Evolutionary conservation across 2,797 vertebrate species (phyloP), one percentile per base, ranked within the genome.

Genomic region (Psittacula derbiana): DNA sequence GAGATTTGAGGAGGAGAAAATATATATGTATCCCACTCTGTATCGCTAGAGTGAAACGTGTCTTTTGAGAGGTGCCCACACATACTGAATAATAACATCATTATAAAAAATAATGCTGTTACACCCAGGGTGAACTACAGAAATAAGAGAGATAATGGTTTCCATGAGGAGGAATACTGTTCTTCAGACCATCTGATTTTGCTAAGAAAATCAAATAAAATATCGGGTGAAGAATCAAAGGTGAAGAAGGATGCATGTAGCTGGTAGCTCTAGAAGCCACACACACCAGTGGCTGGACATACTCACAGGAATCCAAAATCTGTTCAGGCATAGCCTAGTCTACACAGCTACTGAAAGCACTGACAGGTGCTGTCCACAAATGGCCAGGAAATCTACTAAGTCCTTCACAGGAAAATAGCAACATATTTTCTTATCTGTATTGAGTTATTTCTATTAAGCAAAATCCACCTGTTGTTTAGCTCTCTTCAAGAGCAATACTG

Each of bases 201-300:
- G 4, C 12, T 3, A 46, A 52, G 36, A 44, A 83, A 90, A 66
- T 4, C 18, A 55, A 82, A 13, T 24, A 47, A 82, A 3, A 3
- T 72, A 6, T 65, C 20, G 27, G 10, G 5, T 72, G 38, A 80
- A 49, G 46, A 55, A 44, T 24, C 47, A 52, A 31, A 28, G 46
- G 3, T 40, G 27, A 36, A 53, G 20, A 16, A 61, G 15, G 5
- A 66, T 1, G 0, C 43, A 14, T 4, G 9, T 27, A 58, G 5
- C 30, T 33, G n/a, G 23, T 8, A 73, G 25, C 4, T 58, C 21
- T 53, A 50, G 33, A 50, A 71, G 8, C 17, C 38, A 46, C 16
- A 33, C 27, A 28, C 25, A 30, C 3, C 18, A 43, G 14, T 30
- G 20, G 12, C 7, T 11, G 49, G 14, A 43, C 27, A 30, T 12